A percentile compares a stretch with the other conserved stretches of the same genome.
These are phyloP conservation scores for Himalopsyche tibetana DNA, from an alignment of 2,888 invertebrate species.

Conservation along the genomic window DNA sequence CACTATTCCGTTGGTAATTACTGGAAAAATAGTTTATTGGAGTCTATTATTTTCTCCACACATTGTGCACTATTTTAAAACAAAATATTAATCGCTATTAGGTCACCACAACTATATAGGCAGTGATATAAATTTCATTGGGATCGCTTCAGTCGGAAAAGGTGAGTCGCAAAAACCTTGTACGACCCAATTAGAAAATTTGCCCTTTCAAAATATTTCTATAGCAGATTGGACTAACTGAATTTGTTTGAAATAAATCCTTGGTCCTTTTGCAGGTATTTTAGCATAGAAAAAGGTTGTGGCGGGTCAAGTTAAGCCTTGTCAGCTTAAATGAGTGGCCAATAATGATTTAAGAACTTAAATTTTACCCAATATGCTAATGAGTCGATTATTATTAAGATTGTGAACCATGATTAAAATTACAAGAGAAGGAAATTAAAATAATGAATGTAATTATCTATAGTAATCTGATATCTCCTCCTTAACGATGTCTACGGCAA, in stretches of 20 bases:
- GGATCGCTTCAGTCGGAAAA: not conserved
- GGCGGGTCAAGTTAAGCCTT: not conserved
- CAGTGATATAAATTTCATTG: not conserved
- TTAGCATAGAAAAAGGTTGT: not conserved
- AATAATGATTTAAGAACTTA: constrained; percentile 6
- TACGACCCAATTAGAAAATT: constrained; percentile 11
- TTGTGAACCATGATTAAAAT: no score
- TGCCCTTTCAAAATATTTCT: constrained; percentile 20
- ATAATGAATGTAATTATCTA: no score
- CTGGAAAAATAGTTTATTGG: no score
- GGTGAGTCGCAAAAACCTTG: constrained; percentile 11
- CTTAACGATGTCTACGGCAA: no score
- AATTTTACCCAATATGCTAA: not conserved
- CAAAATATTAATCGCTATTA: no score
- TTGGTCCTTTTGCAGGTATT: constrained; percentile 12
- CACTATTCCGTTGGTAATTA: no score
- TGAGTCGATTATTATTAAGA: not conserved
- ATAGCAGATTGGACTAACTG: not conserved
- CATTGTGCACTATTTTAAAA: no score
- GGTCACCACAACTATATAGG: not conserved
- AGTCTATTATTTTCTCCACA: no score
- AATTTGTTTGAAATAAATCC: not conserved
- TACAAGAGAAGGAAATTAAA: no score
- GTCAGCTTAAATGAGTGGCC: constrained; percentile 24
- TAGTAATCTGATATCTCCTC: no score